phyloP scores from a whole-genome alignment of 2,113 vertebrate genomes.

The Scomber scombrus region DNA sequence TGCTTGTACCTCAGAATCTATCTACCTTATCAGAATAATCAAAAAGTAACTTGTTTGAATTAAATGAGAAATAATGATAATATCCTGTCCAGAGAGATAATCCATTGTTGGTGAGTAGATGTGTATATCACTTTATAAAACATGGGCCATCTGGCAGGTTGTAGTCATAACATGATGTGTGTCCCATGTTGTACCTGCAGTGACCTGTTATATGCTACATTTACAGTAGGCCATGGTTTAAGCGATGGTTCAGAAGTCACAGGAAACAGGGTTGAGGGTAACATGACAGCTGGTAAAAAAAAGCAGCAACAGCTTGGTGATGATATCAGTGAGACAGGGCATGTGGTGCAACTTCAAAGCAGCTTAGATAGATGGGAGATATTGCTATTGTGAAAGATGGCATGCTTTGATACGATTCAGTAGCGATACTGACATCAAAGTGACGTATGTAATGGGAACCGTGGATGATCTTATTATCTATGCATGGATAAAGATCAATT shows the following conservation, averaged over 20 bases:
- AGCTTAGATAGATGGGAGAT: slow-evolving; percentile 37
- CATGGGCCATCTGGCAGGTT: neutral
- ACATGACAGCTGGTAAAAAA: slow-evolving; percentile 29
- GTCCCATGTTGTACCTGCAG: neutral
- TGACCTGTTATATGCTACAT: slow-evolving; percentile 38
- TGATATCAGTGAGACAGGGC: slow-evolving; percentile 43
- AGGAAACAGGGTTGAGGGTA: slow-evolving; percentile 14
- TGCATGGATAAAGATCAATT: slow-evolving; percentile 26
- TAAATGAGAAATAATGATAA: neutral
- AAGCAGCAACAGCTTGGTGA: slow-evolving; percentile 29
- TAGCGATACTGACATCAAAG: slow-evolving; percentile 40
- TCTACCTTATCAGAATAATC: neutral
- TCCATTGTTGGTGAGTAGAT: neutral
- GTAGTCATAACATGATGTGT: neutral
- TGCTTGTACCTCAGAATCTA: neutral
- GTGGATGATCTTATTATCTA: slow-evolving; percentile 36
- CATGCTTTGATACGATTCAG: slow-evolving; percentile 36
- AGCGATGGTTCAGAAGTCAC: slow-evolving; percentile 38
- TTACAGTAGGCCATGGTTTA: slow-evolving; percentile 18
- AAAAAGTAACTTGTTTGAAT: neutral
- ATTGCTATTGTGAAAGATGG: slow-evolving; percentile 24
- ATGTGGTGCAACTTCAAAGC: slow-evolving; percentile 64
- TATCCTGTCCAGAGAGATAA: too few relatives aligned
- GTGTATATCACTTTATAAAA: neutral
- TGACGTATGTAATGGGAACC: neutral